Percentiles rank a stretch among this genome's conserved stretches.
Evolutionary conservation across 2,888 invertebrate species (phyloP).

Genomic region (Eudemis profundana): DNA sequence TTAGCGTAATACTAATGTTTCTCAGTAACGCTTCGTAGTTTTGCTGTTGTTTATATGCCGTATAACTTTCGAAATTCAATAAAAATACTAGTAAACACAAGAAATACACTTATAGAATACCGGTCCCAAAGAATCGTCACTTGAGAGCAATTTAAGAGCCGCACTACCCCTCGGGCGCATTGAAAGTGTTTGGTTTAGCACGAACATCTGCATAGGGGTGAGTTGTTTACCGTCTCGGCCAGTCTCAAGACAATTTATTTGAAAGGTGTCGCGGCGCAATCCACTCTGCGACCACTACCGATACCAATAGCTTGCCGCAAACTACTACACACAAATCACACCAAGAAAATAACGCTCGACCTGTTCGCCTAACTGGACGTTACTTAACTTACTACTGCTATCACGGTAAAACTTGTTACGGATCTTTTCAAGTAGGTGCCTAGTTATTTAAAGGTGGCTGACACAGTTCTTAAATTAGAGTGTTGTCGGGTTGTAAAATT

Average conservation of each 20-base stretch:
- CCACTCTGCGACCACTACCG: slow-evolving; percentile 74
- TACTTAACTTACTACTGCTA: not conserved
- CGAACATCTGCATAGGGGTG: slow-evolving; percentile 78
- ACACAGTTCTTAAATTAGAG: slow-evolving; percentile 1
- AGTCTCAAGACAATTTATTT: slow-evolving; percentile 84
- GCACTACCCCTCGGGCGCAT: slow-evolving; percentile 68
- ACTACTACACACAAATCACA: slow-evolving; percentile 76
- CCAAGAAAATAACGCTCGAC: slow-evolving; percentile 67
- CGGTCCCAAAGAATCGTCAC: slow-evolving; percentile 55
- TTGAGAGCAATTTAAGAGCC: slow-evolving; percentile 71
- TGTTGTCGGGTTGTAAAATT: not conserved
- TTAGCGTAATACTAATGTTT: slow-evolving; percentile 8
- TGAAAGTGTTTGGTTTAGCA: slow-evolving; percentile 72
- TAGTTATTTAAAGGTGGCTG: not conserved
- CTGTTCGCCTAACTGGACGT: slow-evolving; percentile 68
- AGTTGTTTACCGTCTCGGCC: slow-evolving; percentile 77
- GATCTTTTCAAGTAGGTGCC: slow-evolving; percentile 15
- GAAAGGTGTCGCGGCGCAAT: slow-evolving; percentile 83
- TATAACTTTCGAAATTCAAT: slow-evolving; percentile 69
- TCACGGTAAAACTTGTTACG: not conserved
- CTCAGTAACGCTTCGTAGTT: not conserved
- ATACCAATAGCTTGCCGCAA: slow-evolving; percentile 68
- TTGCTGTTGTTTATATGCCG: slow-evolving; percentile 23
- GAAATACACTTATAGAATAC: slow-evolving; percentile 61
- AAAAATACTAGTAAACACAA: slow-evolving; percentile 62